Conservation (phyloP, 64 coral and sea anemone species). For the Montipora sp. region DNA sequence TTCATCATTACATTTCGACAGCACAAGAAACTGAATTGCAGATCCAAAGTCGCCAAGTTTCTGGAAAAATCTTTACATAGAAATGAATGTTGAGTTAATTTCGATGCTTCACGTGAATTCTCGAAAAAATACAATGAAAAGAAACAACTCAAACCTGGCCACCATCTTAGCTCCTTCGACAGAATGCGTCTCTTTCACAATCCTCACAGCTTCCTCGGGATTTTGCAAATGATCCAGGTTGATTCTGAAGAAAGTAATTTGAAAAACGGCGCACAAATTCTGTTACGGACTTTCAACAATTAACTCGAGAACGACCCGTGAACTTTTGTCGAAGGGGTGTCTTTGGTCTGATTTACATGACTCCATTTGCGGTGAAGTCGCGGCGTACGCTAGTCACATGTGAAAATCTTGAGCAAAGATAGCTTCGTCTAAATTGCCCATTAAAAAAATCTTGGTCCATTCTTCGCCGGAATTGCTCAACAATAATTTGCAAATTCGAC, state of each 20-base stretch:
- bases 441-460: too few relatives aligned
- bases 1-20: constrained; percentile 99
- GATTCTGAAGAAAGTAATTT: constrained; percentile 59
- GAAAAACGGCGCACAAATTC: background rate
- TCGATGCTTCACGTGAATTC: background rate
- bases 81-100: background rate
- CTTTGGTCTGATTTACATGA: too few relatives aligned
- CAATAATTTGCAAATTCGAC: background rate
- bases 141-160: constrained; percentile 61
- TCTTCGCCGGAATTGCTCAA: too few relatives aligned
- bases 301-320: too few relatives aligned
- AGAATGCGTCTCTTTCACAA: constrained; percentile 96
- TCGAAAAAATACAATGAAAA: background rate
- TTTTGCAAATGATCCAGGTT: constrained; percentile 94
- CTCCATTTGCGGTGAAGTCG: too few relatives aligned
- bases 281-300: too few relatives aligned
- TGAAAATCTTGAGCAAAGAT: too few relatives aligned
- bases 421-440: too few relatives aligned
- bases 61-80: constrained; percentile 84
- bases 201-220: constrained; percentile 96
- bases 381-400: too few relatives aligned
- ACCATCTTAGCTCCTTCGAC: constrained; percentile 99
- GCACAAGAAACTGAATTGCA: constrained; percentile 99
- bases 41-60: constrained; percentile 98
- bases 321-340: too few relatives aligned